Evolutionary conservation across 1,140 invertebrate genomes (phyloP), one percentile per base, ranked within the genome.

Genomic region (Myzus persicae): DNA sequence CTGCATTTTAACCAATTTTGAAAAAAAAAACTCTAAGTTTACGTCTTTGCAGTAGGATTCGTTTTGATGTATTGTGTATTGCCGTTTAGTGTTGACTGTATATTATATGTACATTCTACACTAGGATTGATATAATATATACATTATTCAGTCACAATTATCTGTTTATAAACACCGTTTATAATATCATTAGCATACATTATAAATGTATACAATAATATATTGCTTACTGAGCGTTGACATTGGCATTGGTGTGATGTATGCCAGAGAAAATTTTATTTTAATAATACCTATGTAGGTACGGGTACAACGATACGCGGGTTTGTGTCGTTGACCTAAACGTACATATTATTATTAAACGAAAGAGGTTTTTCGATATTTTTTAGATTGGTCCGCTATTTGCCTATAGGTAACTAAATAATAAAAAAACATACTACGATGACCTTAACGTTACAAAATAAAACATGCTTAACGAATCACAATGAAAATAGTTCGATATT

Each of bases 141-240:
- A 76, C 59, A 36, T 76, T 76, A 36, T 76, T 76, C 59, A n/a
- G 9, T n/a, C 20, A n/a, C 44, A 59, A 90, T 90, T 59, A 59
- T 59, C 40, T 24, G 31, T 59, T 40, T 40, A 54, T 38, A 89
- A 89, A 89, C 46, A 54, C 88, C 88, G 88, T 38, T 88, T 51
- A 54, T 46, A 88, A 88, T 46, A 88, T 88, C 44, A 46, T 88
- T n/a, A 48, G 85, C 44, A 88, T 46, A 88, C 18, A 88, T 36
- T 48, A 36, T 4, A 44, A 31, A 31, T 26, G 31, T 88, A 7
- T 88, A 40, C 48, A 51, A 89, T 38, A 85, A 7, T 89, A 51
- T 31, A 88, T 51, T 48, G 0, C 6, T 88, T 38, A 40, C 31
- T 46, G 26, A 90, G 18, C 51, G 38, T 59, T 40, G 88, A 90